Evolutionary conservation across 2,113 vertebrate genomes (phyloP), one percentile per base, ranked within the genome.

Genomic region (Okapia johnstoni): DNA sequence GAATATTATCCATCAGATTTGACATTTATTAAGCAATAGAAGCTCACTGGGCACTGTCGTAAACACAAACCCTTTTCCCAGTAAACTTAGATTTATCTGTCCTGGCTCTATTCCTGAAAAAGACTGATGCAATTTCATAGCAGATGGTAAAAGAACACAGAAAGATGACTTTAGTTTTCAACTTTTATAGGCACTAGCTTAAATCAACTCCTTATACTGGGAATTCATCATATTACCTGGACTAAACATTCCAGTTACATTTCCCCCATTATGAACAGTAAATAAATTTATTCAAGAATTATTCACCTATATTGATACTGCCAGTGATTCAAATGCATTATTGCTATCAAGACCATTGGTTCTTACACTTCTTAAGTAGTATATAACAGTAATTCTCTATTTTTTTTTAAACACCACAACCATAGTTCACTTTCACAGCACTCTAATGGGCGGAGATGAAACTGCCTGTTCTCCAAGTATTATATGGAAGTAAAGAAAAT

Each of bases 1-100:
- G 96, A 97, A 98, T 95, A 98, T 97, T 98, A 97, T 98, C 97
- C 98, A 97, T 98, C 98, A 98, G 96, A 93, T 96, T n/a, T 98
- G 97, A 96, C 97, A 96, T 97, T 98, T 98, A 98, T 98, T 97
- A 98, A 98, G 97, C 96, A 96, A 95, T 93, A 95, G 61, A 73
- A 89, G 77, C 94, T 96, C 0, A 1, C 96, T 30, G 83, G 97
- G 93, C 88, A 87, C 85, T 94, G 85, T 52, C 13, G 0, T 98
- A 98, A 98, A 97, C 95, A 98, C 90, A 97, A 95, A 97, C 16
- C 91, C 90, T 97, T 94, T 97, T 91, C 50, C 73, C 83, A 79
- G 85, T 77, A 91, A 98, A 89, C 86, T 96, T 93, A 97, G 88
- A 98, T 98, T 98, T 98, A 96, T 96, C 73, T 95, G 12, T 54